Evolutionary conservation across 2,797 vertebrate genomes (phyloP).

Genomic region (Trachops cirrhosus): DNA sequence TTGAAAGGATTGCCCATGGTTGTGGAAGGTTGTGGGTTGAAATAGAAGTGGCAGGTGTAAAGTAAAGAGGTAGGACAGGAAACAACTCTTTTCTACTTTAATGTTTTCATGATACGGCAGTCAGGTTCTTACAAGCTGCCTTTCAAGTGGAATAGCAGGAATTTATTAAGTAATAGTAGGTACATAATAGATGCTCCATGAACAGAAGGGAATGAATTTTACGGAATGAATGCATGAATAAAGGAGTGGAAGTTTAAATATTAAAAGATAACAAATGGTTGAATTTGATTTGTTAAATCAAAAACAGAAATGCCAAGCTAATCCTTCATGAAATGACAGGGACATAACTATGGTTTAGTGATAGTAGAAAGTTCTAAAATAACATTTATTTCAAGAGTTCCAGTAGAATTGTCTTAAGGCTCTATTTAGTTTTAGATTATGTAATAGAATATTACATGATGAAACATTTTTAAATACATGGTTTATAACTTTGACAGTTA

Average conservation of each 20-base stretch:
- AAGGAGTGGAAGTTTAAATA: not conserved
- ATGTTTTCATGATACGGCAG: not conserved
- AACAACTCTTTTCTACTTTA: not conserved
- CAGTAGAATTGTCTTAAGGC: not conserved
- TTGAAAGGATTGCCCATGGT: not conserved
- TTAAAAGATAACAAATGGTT: not conserved
- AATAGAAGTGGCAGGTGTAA: not conserved
- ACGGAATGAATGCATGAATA: not conserved
- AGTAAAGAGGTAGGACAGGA: not conserved
- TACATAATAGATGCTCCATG: not conserved
- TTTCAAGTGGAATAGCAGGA: constrained; percentile 8
- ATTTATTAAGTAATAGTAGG: not conserved
- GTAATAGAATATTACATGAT: not conserved
- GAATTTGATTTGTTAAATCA: constrained; percentile 36
- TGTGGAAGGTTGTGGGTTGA: not conserved
- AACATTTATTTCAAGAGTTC: constrained; percentile 8
- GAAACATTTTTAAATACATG: constrained; percentile 23
- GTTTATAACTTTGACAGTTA: constrained; percentile 15
- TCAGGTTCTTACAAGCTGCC: constrained; percentile 15
- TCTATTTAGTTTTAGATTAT: not conserved
- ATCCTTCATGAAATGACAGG: not conserved
- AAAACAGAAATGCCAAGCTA: constrained; percentile 35
- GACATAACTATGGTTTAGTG: constrained; percentile 14
- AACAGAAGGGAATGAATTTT: constrained; percentile 10
- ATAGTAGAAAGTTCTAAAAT: constrained; percentile 32